Base-by-base conservation (phyloP, 2,797 vertebrate genomes). In the Betta splendens region DNA sequence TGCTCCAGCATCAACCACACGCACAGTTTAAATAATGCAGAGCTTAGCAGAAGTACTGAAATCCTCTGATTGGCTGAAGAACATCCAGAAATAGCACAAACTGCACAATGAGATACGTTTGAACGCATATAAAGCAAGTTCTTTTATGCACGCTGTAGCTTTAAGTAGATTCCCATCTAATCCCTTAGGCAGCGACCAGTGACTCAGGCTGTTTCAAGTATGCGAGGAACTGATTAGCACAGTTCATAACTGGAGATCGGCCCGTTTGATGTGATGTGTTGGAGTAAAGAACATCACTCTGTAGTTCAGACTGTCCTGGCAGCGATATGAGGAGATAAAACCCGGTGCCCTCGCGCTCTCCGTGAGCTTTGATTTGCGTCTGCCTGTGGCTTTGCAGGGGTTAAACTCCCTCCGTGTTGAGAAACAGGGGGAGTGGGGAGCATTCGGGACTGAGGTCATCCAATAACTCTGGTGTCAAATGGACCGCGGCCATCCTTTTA, bases 351-450 rank as follows among this genome's bases (percentile, higher is more conserved):
- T 64, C 43, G 36, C 45, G 75, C 77, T 69, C 29, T 48, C 5
- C 16, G 12, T 28, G 44, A 29, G 50, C 21, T 54, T 51, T 52
- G 37, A 67, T 26, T 47, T 13, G 39, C 5, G 28, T 40, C 59
- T 58, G 63, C 77, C 66, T 64, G 17, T 69, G 51, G 32, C 52
- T 76, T 81, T 71, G 44, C 60, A 72, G 55, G 39, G 66, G 38
- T 54, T 64, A 57, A 78, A 61, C 58, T 45, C 46, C 3, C 48
- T 49, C 15, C 36, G 15, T 75, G 85, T 81, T 76, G 69, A 85
- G 72, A 78, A 84, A 67, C 77, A 85, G 78, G 70, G 31, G 7
- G 28, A 55, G 22, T 20, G 23, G 20, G 49, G 33, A 26, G 29
- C n/a, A 43, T 52, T 45, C 49, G 33, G 32, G 60, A 64, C 40